These are phyloP conservation scores for Andrena praecox DNA, from an alignment of 2,888 invertebrate species.

Conservation along the genomic window DNA sequence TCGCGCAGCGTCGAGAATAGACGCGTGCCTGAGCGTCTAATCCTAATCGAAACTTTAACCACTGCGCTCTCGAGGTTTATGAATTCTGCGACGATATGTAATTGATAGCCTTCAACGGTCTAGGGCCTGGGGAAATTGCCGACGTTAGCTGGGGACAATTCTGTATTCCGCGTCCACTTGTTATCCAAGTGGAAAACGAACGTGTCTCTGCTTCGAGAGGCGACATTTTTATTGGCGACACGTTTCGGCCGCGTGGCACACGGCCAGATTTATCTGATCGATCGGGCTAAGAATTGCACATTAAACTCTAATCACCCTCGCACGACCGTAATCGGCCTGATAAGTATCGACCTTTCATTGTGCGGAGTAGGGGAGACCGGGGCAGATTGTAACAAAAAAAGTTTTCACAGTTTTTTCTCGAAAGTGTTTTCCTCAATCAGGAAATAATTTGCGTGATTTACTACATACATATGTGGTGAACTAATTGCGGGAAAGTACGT, in stretches of 20 bases:
- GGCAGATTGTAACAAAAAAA: no score
- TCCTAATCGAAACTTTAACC: slow-evolving; percentile 36
- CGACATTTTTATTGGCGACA: slow-evolving; percentile 34
- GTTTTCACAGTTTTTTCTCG: no score
- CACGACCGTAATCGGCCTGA: slow-evolving; percentile 35
- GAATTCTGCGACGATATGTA: background rate
- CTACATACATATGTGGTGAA: no score
- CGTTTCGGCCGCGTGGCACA: slow-evolving; percentile 37
- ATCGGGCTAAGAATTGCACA: slow-evolving; percentile 28
- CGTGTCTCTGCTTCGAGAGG: background rate
- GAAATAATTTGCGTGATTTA: no score
- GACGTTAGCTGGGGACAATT: background rate
- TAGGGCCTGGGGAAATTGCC: background rate
- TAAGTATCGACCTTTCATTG: background rate
- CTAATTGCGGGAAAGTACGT: no score
- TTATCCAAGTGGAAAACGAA: slow-evolving; percentile 10
- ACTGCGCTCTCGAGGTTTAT: background rate
- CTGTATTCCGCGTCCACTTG: background rate
- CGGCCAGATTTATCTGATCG: slow-evolving; percentile 48
- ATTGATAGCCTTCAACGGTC: background rate
- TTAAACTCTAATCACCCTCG: slow-evolving; percentile 26
- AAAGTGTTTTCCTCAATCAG: no score
- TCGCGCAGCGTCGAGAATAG: background rate
- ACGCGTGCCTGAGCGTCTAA: slow-evolving; percentile 14
- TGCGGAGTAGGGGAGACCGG: no score